Conservation (phyloP, 2,113 vertebrate genomes). For the Tenebrosternarchus preto region DNA sequence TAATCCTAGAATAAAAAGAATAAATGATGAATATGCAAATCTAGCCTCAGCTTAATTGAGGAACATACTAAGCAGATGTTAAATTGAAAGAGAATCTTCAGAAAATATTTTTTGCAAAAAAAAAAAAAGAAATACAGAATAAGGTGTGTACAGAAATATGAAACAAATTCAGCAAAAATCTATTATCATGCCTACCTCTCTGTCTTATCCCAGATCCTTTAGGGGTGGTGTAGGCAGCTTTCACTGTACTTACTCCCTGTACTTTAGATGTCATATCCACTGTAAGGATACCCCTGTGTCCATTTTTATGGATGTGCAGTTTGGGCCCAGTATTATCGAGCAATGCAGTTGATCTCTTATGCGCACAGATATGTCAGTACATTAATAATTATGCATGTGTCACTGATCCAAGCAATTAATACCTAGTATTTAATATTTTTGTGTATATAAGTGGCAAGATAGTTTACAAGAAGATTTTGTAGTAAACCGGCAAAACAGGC, state of each 20-base stretch:
- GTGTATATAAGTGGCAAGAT: background rate
- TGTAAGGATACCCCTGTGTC: constrained; percentile 63
- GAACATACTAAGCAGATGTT: too few relatives aligned
- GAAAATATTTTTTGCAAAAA: too few relatives aligned
- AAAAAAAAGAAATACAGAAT: background rate
- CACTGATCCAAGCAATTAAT: background rate
- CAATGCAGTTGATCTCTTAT: constrained; percentile 56
- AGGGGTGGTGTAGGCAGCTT: constrained; percentile 51
- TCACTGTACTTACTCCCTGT: constrained; percentile 59
- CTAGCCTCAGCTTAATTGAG: background rate
- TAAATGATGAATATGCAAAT: background rate
- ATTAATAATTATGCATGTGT: background rate
- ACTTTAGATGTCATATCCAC: constrained; percentile 56
- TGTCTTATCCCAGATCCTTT: constrained; percentile 56
- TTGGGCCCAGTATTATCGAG: constrained; percentile 40
- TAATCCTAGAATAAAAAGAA: constrained; percentile 46
- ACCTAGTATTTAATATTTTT: background rate
- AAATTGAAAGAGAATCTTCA: too few relatives aligned
- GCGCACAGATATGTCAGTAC: background rate
- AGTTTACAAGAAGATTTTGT: background rate
- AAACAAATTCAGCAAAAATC: background rate
- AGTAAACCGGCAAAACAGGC: background rate
- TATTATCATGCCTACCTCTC: constrained; percentile 57
- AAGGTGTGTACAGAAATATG: background rate
- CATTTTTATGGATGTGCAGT: constrained; percentile 50